phyloP scores from a whole-genome alignment of 2,797 vertebrate species.

The Fistularia tabacaria region DNA sequence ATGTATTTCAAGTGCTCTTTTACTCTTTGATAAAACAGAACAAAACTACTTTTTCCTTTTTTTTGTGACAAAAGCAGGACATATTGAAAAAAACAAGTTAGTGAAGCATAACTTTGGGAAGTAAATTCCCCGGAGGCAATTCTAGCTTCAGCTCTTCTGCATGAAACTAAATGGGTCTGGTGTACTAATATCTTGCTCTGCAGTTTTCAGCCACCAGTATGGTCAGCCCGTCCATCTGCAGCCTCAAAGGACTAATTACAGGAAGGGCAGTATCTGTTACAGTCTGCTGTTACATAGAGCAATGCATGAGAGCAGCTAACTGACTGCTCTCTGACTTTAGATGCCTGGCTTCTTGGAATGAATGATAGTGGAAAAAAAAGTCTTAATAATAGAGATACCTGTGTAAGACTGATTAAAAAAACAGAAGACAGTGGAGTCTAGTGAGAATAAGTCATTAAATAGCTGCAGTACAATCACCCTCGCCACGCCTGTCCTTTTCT shows the following conservation, averaged over 20 bases:
- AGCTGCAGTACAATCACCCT: conserved; percentile 10
- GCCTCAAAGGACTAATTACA: conserved; percentile 60
- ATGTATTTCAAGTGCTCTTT: too few species aligned
- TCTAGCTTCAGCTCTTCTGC: conserved; percentile 8
- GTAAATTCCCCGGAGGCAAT: neutral
- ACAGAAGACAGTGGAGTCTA: conserved; percentile 11
- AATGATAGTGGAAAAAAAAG: conserved; percentile 34
- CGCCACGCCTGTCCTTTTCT: too few species aligned
- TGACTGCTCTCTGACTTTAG: conserved; percentile 33
- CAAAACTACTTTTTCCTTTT: too few species aligned
- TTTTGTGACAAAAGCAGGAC: too few species aligned
- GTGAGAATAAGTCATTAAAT: conserved; percentile 4
- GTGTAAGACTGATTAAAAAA: conserved; percentile 29
- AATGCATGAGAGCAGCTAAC: conserved; percentile 29
- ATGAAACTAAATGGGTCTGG: conserved; percentile 15
- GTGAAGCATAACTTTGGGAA: neutral
- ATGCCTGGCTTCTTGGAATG: conserved; percentile 18
- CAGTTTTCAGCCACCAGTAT: conserved; percentile 17
- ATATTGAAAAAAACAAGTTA: too few species aligned
- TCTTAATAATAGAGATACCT: conserved; percentile 23
- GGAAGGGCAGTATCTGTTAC: conserved; percentile 55
- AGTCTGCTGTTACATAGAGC: conserved; percentile 36
- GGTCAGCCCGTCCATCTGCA: conserved; percentile 43
- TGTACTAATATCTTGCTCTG: conserved; percentile 24
- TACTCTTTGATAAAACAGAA: too few species aligned